phyloP scores from a whole-genome alignment of 2,113 vertebrate genomes.

The Sus scrofa region T2T-Sscrofa CM000819.6:36997001-36997500 shows the following conservation, averaged over 20 bases:
- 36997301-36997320: conserved; percentile 12
- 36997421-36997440: not conserved
- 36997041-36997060: not conserved
- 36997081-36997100: not conserved
- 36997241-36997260: not conserved
- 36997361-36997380: conserved; percentile 5
- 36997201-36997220: not conserved
- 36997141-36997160: not conserved
- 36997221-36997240: conserved; percentile 23
- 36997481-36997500: not conserved
- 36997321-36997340: not conserved
- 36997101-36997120: not conserved
- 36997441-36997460: not conserved
- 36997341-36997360: not conserved
- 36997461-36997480: conserved; percentile 20
- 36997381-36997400: conserved; percentile 5
- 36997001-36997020: too few species aligned
- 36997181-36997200: conserved; percentile 12
- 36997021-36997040: not conserved
- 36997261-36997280: not conserved
- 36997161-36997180: not conserved
- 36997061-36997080: not conserved
- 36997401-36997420: conserved; percentile 8
- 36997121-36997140: not conserved
- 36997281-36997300: not conserved